phyloP scores from a whole-genome alignment of 2,113 vertebrate species.

The Lutjanus erythropterus region DNA sequence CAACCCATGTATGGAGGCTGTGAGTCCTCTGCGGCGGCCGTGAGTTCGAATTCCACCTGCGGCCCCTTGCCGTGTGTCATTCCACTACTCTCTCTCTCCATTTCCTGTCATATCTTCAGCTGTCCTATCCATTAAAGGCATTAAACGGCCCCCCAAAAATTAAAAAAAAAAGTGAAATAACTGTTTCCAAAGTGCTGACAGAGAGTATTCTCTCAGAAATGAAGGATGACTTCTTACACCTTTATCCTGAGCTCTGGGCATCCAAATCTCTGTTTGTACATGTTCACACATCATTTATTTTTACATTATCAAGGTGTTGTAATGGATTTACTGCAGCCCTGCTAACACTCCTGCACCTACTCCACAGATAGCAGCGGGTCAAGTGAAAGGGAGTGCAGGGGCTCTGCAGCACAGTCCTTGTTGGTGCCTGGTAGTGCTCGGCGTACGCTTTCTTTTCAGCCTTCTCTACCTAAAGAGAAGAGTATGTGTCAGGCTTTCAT shows the following conservation, averaged over 20 bases:
- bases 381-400: conserved; percentile 28
- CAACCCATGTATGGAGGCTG: too few relatives aligned
- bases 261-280: not conserved
- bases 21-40: too few relatives aligned
- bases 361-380: conserved; percentile 29
- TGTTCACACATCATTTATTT: conserved; percentile 2
- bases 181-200: too few relatives aligned
- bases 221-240: not conserved
- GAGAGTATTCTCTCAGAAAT: not conserved
- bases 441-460: conserved; percentile 27
- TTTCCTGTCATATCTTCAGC: too few relatives aligned
- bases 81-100: too few relatives aligned
- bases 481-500: conserved; percentile 61
- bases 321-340: conserved; percentile 37
- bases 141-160: too few relatives aligned
- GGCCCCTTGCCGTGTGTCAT: too few relatives aligned
- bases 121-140: too few relatives aligned
- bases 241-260: not conserved
- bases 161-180: too few relatives aligned
- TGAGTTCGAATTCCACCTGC: too few relatives aligned
- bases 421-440: conserved; percentile 65
- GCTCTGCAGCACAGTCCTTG: conserved; percentile 21
- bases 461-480: conserved; percentile 43
- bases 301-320: not conserved
- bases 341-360: conserved; percentile 6